Evolutionary conservation across 1,140 invertebrate species (phyloP).

Genomic region (roundworm (Caenorhabditis elegans)): DNA sequence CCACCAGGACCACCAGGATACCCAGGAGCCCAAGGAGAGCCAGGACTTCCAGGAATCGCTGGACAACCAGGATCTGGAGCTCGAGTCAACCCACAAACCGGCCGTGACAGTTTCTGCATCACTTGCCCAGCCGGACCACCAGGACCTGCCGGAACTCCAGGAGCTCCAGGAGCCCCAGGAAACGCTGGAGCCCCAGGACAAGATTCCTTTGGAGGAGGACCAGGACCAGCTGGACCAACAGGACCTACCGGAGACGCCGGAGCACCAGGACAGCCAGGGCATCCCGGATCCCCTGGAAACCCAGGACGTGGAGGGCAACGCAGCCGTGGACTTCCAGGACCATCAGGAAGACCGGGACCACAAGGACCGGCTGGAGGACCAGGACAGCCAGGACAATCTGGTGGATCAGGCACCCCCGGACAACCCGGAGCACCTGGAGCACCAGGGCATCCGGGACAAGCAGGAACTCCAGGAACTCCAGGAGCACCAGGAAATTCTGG

Average conservation of each 20-base stretch:
- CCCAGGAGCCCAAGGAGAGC: conserved; percentile 16
- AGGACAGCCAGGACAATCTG: conserved; percentile 11
- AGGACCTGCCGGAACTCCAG: conserved; percentile 26
- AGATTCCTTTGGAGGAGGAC: background rate
- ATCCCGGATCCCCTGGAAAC: conserved; percentile 32
- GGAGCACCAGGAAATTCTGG: conserved; percentile 20
- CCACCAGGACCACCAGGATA: conserved; percentile 38
- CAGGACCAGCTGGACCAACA: conserved; percentile 12
- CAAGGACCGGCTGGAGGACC: conserved; percentile 17
- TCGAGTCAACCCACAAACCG: background rate
- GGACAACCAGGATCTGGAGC: conserved; percentile 32
- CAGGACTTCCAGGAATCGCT: conserved; percentile 7
- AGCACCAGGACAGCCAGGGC: conserved; percentile 6
- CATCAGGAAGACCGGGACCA: background rate
- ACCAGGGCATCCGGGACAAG: conserved; percentile 15
- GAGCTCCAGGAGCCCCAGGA: conserved; percentile 1
- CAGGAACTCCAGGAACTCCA: background rate
- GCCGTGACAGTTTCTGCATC: background rate
- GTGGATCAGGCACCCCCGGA: background rate
- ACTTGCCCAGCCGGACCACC: conserved; percentile 34
- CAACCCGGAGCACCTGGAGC: background rate
- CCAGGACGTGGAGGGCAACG: conserved; percentile 24
- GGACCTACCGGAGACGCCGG: conserved; percentile 30
- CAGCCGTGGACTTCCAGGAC: conserved; percentile 21
- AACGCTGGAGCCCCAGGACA: conserved; percentile 4